Base-by-base conservation (phyloP, 2,113 vertebrate species). In the Notarius lentiginosus region DNA sequence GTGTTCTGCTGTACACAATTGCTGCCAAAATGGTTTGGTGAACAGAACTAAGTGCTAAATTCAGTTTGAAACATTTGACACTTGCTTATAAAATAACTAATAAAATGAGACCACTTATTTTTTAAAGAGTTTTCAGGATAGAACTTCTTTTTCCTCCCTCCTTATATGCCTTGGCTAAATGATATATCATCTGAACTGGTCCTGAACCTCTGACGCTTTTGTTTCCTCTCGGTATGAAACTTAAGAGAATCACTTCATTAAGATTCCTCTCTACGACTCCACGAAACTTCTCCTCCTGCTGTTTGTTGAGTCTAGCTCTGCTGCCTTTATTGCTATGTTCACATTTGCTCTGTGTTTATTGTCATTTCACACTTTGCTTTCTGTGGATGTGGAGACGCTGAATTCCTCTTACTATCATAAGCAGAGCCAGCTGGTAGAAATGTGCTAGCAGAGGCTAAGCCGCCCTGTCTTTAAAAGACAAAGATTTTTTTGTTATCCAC, bases 301-400 rank as follows among this genome's bases (percentile, higher is more conserved):
- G 90, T 92, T 92, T 92, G 90, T 92, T 92, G 90, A 66, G 88
- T 88, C 84, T 84, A 4, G 79, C 30, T 89, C 83, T 88, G 90
- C 92, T 89, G 83, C 91, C 82, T 90, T 92, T 91, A 94, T 94
- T 92, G 89, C 88, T 63, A 41, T 90, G 90, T 91, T 90, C 61
- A 61, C 53, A 83, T 83, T 84, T 82, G 70, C 34, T 12, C 60
- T 56, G 47, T 61, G 70, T 87, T 87, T 87, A 82, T 82, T 89
- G 86, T 90, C 89, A 90, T 93, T 93, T 89, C 87, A 73, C 72
- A 79, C 72, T 82, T 41, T 85, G 83, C 20, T 90, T 91, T 92
- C 89, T 93, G 91, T 87, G 91, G 83, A 70, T 91, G 86, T 85
- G 88, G 87, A 90, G 91, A 92, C 91, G 91, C 92, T 73, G 89